Evolutionary conservation across 2,888 invertebrate genomes (phyloP), one percentile per base, ranked within the genome.

Genomic region (Sisyra terminalis): DNA sequence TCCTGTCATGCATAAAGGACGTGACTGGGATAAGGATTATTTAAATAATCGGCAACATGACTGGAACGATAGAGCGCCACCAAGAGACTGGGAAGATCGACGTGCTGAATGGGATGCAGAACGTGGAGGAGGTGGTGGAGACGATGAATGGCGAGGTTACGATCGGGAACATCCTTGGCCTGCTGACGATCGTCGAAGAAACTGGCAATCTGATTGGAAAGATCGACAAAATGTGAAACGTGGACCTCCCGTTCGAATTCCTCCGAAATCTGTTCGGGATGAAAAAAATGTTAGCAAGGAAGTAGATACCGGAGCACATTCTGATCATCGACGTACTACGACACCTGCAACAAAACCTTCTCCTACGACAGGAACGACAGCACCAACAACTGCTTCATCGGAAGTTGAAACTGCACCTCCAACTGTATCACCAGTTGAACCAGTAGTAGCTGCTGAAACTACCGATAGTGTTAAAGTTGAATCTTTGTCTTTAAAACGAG

Each of bases 101-200:
- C 50, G 57, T 34, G 59, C 57, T 37, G 56, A 55, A 46, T 62
- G 62, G 58, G 61, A 61, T 39, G 46, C 57, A 15, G 61, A 61
- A 17, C 57, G 57, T 43, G 48, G 52, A 13, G 40, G 49, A 4
- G 48, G 52, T 13, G 40, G 49, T 3, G 49, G 48, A n/a, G 60
- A 62, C 44, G 63, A 63, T 35, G 61, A 62, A 44, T 63, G 63
- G 63, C 49, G 58, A 13, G 59, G 59, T 49, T 54, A 55, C 38
- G 55, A 54, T 49, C 47, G 59, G 10, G 53, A 57, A 2, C 50
- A 58, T 50, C 55, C 52, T 44, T 62, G 62, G 62, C 50, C 53
- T 11, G 66, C 67, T 35, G 74, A 74, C 42, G 73, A 72, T 47
- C 66, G 71, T 39, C 61, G 67, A 35, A 58, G 65, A 36, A 64